A percentile compares a stretch with the other conserved stretches of the same genome.
Evolutionary conservation across 2,797 vertebrate species (phyloP).

Genomic region (Orestias chungarensis): DNA sequence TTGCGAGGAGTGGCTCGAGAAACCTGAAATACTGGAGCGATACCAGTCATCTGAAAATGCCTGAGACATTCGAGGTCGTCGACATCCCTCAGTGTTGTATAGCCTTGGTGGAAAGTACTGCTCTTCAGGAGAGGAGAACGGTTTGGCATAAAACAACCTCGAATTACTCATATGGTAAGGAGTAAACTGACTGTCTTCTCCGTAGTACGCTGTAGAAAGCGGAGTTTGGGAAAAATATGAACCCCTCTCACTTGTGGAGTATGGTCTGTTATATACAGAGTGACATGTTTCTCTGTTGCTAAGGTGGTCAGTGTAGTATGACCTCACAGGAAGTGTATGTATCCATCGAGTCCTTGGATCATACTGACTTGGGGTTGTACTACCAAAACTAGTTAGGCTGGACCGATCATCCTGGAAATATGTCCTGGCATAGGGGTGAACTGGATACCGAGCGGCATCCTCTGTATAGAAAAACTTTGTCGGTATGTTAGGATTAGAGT

Average conservation of each 20-base stretch:
- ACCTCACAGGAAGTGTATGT: conserved; percentile 79
- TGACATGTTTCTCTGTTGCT: conserved; percentile 66
- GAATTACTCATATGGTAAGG: conserved; percentile 74
- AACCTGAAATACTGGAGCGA: conserved; percentile 83
- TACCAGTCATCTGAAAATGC: conserved; percentile 88
- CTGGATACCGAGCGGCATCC: conserved; percentile 81
- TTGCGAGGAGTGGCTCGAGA: conserved; percentile 80
- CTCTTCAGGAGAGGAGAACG: conserved; percentile 74
- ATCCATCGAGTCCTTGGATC: conserved; percentile 83
- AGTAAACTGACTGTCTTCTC: conserved; percentile 80
- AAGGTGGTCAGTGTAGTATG: conserved; percentile 82
- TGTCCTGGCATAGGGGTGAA: conserved; percentile 77
- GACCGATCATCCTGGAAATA: conserved; percentile 83
- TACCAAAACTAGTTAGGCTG: conserved; percentile 80
- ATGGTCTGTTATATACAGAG: conserved; percentile 75
- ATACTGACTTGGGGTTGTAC: conserved; percentile 77
- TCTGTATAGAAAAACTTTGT: conserved; percentile 92
- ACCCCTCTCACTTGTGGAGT: conserved; percentile 84
- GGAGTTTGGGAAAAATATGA: conserved; percentile 87
- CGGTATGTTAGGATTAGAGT: conserved; percentile 84
- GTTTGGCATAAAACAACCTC: conserved; percentile 81
- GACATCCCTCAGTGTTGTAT: conserved; percentile 85
- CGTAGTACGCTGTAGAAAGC: conserved; percentile 81
- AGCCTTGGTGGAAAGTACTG: conserved; percentile 77
- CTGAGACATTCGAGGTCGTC: conserved; percentile 81